phyloP scores from a whole-genome alignment of 37 sponge, comb jelly and placozoan genomes.

The Chondrilla cf. caribensis region DNA sequence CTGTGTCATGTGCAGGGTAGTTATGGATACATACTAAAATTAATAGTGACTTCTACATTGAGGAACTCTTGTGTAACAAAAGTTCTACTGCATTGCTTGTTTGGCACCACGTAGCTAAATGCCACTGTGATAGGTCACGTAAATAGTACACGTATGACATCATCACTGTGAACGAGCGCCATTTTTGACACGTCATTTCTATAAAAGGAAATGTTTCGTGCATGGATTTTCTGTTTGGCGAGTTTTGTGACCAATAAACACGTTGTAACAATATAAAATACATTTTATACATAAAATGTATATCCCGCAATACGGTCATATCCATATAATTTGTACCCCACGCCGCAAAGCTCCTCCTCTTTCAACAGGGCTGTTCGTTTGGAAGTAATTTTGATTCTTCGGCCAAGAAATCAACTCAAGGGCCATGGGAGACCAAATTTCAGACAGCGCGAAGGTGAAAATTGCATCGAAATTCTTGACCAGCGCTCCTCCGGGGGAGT shows the following conservation, averaged over 20 bases:
- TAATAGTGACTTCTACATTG: too few species aligned
- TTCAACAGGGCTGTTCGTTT: conserved; percentile 5
- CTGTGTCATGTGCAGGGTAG: too few species aligned
- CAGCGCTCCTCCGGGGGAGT: conserved; percentile 95
- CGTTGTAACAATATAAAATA: conserved; percentile 5
- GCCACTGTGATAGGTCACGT: too few species aligned
- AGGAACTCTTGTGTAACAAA: too few species aligned
- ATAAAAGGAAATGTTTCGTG: conserved; percentile 20
- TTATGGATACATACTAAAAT: too few species aligned
- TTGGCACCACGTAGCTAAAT: too few species aligned
- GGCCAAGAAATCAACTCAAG: not conserved
- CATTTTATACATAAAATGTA: not conserved
- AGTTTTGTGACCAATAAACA: not conserved
- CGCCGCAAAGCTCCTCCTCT: conserved; percentile 10
- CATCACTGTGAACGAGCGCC: too few species aligned
- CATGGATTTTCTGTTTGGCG: not conserved
- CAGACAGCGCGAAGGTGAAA: conserved; percentile 54
- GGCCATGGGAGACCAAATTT: conserved; percentile 13
- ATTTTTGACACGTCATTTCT: not conserved
- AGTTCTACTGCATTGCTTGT: too few species aligned
- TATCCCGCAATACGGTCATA: not conserved
- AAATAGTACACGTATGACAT: too few species aligned
- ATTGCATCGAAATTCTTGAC: conserved; percentile 89
- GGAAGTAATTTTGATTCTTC: not conserved
- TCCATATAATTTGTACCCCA: not conserved